Base-by-base conservation (phyloP, 2,888 invertebrate species). In the Lymantria dispar region DNA sequence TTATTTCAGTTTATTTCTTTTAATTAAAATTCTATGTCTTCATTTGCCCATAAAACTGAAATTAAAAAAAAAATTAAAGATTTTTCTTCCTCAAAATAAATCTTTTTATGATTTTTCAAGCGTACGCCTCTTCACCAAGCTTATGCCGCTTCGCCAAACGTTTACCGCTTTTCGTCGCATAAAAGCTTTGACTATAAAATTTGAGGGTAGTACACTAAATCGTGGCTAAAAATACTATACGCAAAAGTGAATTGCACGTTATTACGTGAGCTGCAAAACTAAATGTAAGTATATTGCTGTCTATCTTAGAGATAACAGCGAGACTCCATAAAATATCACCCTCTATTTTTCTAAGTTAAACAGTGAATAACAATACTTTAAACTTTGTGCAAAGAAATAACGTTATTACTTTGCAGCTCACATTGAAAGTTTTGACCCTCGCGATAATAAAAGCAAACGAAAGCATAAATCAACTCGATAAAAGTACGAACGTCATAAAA, bases 401-500 rank as follows among this genome's bases (percentile, higher is more conserved):
- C 7, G 36, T 36, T 7, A 36, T 36, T 36, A 2, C 7, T 11
- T 36, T 11, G 1, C 36, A 11, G 11, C 9, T 11, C 36, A 11
- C 11, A 36, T 33, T 12, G 38, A 38, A 38, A 38, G 11, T 38
- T 38, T 38, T 38, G 38, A 38, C 38, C n/a, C 38, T 38, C 38
- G 7, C 38, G 38, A 38, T 38, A 38, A 38, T 10, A 38, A 38
- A 8, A n/a, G n/a, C n/a, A 38, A 38, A n/a, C 11, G 38, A n/a
- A 15, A 40, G 7, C 40, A 40, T 14, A 40, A 40, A 40, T 40
- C 14, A 15, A 13, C 8, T 15, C 40, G 40, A 40, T 45, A 41
- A 47, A 9, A 41, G 8, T 31, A 22, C 36, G 15, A 41, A 45
- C 45, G n/a, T 33, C 39, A 40, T 39, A 43, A 47, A 38, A 38